These are phyloP conservation scores for Conopomorpha cramerella DNA, from an alignment of 1,140 invertebrate species.

Conservation along the genomic window DNA sequence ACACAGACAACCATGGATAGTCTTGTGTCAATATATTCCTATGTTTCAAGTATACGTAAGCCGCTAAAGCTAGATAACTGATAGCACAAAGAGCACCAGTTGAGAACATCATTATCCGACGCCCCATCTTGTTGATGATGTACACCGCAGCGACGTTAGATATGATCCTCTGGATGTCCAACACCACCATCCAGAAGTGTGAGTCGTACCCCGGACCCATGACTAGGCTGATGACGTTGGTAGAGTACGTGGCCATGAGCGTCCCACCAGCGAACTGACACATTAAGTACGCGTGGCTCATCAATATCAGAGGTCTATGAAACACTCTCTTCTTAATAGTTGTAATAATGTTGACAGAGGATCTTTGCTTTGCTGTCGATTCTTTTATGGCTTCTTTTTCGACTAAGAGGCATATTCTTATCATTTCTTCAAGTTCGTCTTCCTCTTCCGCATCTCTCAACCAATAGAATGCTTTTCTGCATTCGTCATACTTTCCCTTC, in stretches of 20 bases:
- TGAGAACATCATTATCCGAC: slow-evolving; percentile 2
- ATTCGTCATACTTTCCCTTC: slow-evolving; percentile 21
- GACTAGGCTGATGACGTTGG: slow-evolving; percentile 53
- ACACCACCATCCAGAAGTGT: slow-evolving; percentile 65
- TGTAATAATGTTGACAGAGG: neutral
- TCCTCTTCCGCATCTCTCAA: slow-evolving; percentile 20
- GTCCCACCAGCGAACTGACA: slow-evolving; percentile 4
- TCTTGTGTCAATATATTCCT: neutral
- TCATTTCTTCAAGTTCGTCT: slow-evolving; percentile 7
- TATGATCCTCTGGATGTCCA: slow-evolving; percentile 58
- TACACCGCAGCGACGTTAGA: slow-evolving; percentile 16
- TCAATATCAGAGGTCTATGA: slow-evolving; percentile 3
- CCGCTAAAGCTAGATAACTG: slow-evolving; percentile 3
- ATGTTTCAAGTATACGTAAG: slow-evolving; percentile 1
- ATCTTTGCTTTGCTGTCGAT: neutral
- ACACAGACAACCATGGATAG: slow-evolving; percentile 10
- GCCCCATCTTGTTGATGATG: slow-evolving; percentile 2
- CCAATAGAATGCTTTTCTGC: slow-evolving; percentile 29
- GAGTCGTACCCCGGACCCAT: slow-evolving; percentile 41
- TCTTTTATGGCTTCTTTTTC: too few species aligned
- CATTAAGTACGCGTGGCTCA: slow-evolving; percentile 1
- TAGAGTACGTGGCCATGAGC: slow-evolving; percentile 67
- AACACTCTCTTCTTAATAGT: slow-evolving; percentile 4
- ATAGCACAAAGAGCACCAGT: slow-evolving; percentile 3
- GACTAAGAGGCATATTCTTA: too few species aligned